Evolutionary conservation across 2,888 invertebrate species (phyloP).

Genomic region (Amphipoea oculea): DNA sequence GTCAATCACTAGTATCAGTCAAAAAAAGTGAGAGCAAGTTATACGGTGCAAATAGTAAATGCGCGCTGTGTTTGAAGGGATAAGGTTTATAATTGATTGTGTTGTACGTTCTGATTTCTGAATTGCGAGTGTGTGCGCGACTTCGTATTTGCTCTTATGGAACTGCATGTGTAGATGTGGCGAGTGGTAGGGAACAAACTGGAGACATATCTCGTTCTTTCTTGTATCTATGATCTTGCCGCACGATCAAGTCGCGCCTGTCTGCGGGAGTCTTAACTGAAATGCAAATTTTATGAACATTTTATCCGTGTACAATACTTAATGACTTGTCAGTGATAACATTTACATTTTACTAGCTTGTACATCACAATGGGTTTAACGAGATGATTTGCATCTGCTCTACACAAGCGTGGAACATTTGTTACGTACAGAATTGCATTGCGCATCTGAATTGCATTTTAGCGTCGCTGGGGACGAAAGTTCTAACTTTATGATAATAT

Average conservation of each 20-base stretch:
- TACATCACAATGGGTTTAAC: conserved; percentile 47
- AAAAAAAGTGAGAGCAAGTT: no score
- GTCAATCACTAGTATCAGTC: no score
- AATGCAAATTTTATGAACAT: conserved; percentile 70
- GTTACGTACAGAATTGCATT: conserved; percentile 38
- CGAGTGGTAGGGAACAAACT: no score
- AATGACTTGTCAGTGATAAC: conserved; percentile 69
- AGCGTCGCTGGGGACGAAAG: neutral
- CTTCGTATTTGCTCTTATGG: no score
- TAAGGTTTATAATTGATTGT: no score
- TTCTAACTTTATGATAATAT: conserved; percentile 2
- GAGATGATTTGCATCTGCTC: conserved; percentile 60
- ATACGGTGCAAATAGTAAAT: no score
- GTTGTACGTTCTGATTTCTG: no score
- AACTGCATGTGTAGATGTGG: no score
- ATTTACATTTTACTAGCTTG: conserved; percentile 77
- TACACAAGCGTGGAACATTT: conserved; percentile 51
- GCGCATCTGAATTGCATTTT: conserved; percentile 59
- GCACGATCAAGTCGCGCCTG: no score
- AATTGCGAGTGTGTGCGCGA: no score
- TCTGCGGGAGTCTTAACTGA: conserved; percentile 28
- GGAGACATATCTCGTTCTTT: no score
- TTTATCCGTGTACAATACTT: conserved; percentile 64
- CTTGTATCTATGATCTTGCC: neutral
- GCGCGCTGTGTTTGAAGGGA: no score